Evolutionary conservation across 2,888 invertebrate genomes (phyloP), one percentile per base, ranked within the genome.

Genomic region (Clistopyga incitator): DNA sequence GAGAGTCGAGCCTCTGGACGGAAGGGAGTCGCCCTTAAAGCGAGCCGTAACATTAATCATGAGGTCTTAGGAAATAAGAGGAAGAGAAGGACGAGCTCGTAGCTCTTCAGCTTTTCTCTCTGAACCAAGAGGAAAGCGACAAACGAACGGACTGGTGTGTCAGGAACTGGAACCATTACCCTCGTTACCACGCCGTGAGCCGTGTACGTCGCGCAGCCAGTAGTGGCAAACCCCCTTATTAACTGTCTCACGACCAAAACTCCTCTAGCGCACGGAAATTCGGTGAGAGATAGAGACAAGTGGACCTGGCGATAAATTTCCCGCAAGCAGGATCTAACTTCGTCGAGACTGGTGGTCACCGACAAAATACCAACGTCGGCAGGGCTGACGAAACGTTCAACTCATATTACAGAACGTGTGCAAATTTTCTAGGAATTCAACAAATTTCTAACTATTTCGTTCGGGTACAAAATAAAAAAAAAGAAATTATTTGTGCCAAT

Each of bases 1-100:
- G 64, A 18, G 13, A 52, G 59, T 20, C 25, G 23, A 34, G 20
- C 61, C n/a, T 25, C 64, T 10, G 52, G 38, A 34, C 23, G 34
- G 20, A 29, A 70, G 45, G 68, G 50, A 70, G 54, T 56, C 75
- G 79, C 76, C 65, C 82, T 82, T 56, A 71, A 70, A 71, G 59
- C 75, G 75, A 61, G 75, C 70, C 70, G 71, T 65, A 75, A 82
- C 84, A 84, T 82, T 82, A 84, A 82, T 84, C 84, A 84, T 75
- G 50, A 75, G 65, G 71, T 47, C 82, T 78, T 71, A 50, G 71
- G 75, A 78, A 78, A 75, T 70, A 84, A 75, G 75, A 70, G 64
- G 34, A 77, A 50, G 45, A 50, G 42, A 65, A 81, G 67, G 79
- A 74, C 42, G 38, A 78, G 71, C 47, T 47, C 75, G 61, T 42